phyloP scores from a whole-genome alignment of 1,140 invertebrate genomes.

The Hestina assimilis region DNA sequence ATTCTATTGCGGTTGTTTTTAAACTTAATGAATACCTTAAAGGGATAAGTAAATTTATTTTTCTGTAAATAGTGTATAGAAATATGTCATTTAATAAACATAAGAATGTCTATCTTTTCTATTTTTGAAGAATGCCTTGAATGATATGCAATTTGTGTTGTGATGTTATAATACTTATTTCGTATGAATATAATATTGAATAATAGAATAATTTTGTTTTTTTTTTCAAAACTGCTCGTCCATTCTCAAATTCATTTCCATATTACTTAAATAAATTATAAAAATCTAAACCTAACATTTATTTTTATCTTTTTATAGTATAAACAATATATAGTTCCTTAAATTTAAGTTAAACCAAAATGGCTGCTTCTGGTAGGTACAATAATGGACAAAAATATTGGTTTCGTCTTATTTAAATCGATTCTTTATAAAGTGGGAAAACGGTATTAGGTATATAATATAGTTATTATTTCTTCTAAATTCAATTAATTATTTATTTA shows the following conservation, averaged over 20 bases:
- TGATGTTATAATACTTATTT: slow-evolving; percentile 28
- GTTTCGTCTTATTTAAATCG: too few species aligned
- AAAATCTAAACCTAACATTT: background rate
- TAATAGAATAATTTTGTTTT: background rate
- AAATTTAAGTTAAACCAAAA: too few species aligned
- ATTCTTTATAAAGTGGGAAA: too few species aligned
- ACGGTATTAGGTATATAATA: too few species aligned
- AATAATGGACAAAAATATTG: too few species aligned
- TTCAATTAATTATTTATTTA: too few species aligned
- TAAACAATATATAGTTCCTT: too few species aligned
- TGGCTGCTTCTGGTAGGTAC: too few species aligned
- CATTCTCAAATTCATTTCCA: background rate
- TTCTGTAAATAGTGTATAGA: slow-evolving; percentile 27
- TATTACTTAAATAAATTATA: background rate
- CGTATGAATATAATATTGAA: slow-evolving; percentile 22
- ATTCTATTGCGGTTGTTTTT: background rate
- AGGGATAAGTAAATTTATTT: background rate
- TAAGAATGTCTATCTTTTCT: slow-evolving; percentile 28
- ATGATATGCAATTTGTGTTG: slow-evolving; percentile 31
- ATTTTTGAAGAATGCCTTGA: slow-evolving; percentile 30
- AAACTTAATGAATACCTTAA: background rate
- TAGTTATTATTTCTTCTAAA: too few species aligned
- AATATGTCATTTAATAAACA: slow-evolving; percentile 20
- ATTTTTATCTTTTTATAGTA: too few species aligned
- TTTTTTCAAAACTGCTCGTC: background rate